These are phyloP conservation scores for Bucorvus abyssinicus DNA, from an alignment of 2,797 vertebrate genomes.

Conservation along the genomic window DNA sequence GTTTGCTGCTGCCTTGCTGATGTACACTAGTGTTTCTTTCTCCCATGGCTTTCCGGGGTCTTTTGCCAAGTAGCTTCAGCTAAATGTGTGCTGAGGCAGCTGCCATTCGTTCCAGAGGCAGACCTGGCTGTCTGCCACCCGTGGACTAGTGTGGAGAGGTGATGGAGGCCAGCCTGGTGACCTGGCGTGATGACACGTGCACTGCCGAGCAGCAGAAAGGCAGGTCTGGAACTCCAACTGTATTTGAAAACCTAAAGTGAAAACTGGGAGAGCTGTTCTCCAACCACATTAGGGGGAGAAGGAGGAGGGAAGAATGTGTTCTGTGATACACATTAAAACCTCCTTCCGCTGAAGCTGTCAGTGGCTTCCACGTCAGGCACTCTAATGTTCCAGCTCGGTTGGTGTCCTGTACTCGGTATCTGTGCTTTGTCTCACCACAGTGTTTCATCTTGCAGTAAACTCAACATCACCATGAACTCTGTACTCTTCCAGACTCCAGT, in stretches of 20 bases:
- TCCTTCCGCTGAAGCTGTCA: neutral
- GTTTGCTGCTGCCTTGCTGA: neutral
- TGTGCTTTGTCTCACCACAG: neutral
- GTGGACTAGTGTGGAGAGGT: rapidly evolving
- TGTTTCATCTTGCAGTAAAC: neutral
- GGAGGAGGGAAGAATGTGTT: neutral
- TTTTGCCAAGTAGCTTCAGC: neutral
- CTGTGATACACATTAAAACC: neutral
- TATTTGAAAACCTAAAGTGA: neutral
- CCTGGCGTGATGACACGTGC: rapidly evolving
- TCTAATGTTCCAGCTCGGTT: neutral
- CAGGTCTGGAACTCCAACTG: neutral
- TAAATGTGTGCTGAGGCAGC: neutral
- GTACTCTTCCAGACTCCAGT: neutral
- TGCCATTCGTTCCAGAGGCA: neutral
- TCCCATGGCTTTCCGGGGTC: rapidly evolving
- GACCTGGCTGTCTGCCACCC: neutral
- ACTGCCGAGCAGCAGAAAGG: neutral
- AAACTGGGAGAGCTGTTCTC: neutral
- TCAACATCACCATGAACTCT: neutral
- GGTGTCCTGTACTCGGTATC: neutral
- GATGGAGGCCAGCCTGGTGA: neutral
- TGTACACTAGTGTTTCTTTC: neutral
- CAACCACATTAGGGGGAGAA: neutral
- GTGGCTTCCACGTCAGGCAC: neutral